Evolutionary conservation across 1,140 invertebrate species (phyloP), one percentile per base, ranked within the genome.

Genomic region (Eurytemora carolleeae): DNA sequence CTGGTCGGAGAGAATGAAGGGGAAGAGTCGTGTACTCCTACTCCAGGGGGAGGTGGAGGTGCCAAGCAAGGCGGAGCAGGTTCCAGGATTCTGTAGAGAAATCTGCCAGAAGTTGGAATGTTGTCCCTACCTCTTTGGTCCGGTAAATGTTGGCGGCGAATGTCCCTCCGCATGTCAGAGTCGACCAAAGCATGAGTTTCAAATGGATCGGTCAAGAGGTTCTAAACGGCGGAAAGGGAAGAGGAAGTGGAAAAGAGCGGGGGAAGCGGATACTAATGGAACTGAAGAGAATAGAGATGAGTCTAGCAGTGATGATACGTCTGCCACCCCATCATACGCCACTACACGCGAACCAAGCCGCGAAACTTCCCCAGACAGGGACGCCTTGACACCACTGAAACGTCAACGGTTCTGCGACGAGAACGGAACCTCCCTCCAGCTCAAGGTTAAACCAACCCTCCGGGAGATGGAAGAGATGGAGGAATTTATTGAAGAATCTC

Each of bases 121-220:
- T 22, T 62, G 60, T 57, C 53, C 53, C 20, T 55, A 62, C 54
- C 54, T 62, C 20, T n/a, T 62, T 19, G 57, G 52, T 2, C 7
- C 55, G 7, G 23, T 21, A 3, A 57, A 17, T 17, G 57, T 12
- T 21, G 60, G 54, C 17, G 60, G 54, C 24, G 25, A 15, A 3
- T 62, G 60, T 57, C 60, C 60, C 2, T 52, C 53, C 20, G 20
- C 18, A 18, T 62, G 60, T 26, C n/a, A 57, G 53, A 62, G n/a
- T 7, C 1, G 58, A 19, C 58, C 58, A 55, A 59, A 31, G 21
- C 18, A 22, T 44, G 58, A 59, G 3, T 59, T 59, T 44, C 31
- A 12, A 44, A 7, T 44, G 31, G 31, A 44, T 12, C 7, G n/a
- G n/a, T 12, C 31, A 7, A 44, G 31, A 44, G 31, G 31, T 12